Conservation (phyloP, 2,888 invertebrate genomes). For the Brachylomia viminalis region DNA sequence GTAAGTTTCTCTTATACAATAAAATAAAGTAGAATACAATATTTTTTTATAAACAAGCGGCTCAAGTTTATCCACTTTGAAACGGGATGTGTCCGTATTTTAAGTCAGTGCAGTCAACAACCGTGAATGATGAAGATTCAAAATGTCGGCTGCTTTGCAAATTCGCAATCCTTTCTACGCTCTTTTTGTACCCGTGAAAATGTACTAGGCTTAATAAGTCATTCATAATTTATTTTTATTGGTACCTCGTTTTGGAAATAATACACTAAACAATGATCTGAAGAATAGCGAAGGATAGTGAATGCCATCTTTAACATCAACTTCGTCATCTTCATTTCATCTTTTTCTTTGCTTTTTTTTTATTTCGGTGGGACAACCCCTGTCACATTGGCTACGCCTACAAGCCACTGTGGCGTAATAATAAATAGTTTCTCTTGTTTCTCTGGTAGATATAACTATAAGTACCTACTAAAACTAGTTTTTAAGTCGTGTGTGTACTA, state of each 20-base stretch:
- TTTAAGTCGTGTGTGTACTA: too few relatives aligned
- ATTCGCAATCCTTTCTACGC: neutral
- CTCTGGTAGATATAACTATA: too few relatives aligned
- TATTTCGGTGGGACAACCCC: too few relatives aligned
- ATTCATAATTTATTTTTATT: too few relatives aligned
- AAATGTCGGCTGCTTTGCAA: constrained; percentile 36
- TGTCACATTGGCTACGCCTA: neutral
- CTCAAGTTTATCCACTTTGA: constrained; percentile 15
- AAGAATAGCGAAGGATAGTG: neutral
- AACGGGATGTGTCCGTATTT: constrained; percentile 13
- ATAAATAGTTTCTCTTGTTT: too few relatives aligned
- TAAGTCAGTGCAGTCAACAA: constrained; percentile 21
- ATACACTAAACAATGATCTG: neutral
- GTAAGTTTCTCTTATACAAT: too few relatives aligned
- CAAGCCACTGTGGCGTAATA: neutral
- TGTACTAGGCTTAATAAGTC: too few relatives aligned
- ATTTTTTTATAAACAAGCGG: neutral
- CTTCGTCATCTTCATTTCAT: too few relatives aligned
- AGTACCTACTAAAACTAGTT: too few relatives aligned
- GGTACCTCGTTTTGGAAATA: neutral
- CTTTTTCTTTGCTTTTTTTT: too few relatives aligned
- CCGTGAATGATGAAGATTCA: constrained; percentile 24
- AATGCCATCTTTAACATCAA: neutral
- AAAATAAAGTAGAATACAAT: too few relatives aligned
- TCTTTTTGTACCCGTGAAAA: constrained; percentile 8